phyloP scores from a whole-genome alignment of 53 echinoderm and acorn worm genomes.

The Patiria pectinifera region DNA sequence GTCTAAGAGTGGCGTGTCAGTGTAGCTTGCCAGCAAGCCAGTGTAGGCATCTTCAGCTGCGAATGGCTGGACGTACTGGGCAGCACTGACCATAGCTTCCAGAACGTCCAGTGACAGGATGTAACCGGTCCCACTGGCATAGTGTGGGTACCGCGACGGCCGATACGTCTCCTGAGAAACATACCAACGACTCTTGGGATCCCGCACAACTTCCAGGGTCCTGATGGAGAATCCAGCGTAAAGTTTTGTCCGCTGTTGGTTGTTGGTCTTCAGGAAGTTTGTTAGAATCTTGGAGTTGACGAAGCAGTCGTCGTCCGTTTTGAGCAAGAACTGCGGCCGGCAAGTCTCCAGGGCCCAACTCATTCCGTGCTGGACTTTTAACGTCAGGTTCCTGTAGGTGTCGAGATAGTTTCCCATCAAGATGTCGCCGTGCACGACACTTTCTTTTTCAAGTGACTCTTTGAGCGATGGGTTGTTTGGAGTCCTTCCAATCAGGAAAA shows the following conservation, averaged over 20 bases:
- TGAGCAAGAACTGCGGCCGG: slow-evolving; percentile 82
- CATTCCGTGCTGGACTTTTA: slow-evolving; percentile 93
- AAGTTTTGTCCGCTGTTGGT: slow-evolving; percentile 69
- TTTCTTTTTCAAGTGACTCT: slow-evolving; percentile 66
- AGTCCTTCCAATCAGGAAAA: slow-evolving; percentile 36
- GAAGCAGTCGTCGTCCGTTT: slow-evolving; percentile 95
- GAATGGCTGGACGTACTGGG: slow-evolving; percentile 71
- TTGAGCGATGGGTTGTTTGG: slow-evolving; percentile 27
- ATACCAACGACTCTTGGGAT: slow-evolving; percentile 68
- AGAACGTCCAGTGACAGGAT: slow-evolving; percentile 88
- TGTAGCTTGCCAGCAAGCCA: slow-evolving; percentile 77
- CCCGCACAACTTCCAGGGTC: slow-evolving; percentile 56
- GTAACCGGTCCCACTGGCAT: slow-evolving; percentile 91
- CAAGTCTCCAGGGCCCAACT: slow-evolving; percentile 84
- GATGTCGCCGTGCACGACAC: slow-evolving; percentile 74
- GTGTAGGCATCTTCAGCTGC: slow-evolving; percentile 93
- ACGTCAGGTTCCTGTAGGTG: slow-evolving; percentile 80
- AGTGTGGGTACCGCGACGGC: slow-evolving; percentile 64
- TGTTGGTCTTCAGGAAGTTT: slow-evolving; percentile 67
- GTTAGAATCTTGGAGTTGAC: slow-evolving; percentile 81
- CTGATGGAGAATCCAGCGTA: slow-evolving; percentile 76
- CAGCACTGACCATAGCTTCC: slow-evolving; percentile 65
- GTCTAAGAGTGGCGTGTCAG: slow-evolving; percentile 70
- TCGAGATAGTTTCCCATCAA: slow-evolving; percentile 83
- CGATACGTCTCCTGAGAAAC: slow-evolving; percentile 66